Evolutionary conservation across 2,113 vertebrate species (phyloP).

Genomic region (Hucho hucho): DNA sequence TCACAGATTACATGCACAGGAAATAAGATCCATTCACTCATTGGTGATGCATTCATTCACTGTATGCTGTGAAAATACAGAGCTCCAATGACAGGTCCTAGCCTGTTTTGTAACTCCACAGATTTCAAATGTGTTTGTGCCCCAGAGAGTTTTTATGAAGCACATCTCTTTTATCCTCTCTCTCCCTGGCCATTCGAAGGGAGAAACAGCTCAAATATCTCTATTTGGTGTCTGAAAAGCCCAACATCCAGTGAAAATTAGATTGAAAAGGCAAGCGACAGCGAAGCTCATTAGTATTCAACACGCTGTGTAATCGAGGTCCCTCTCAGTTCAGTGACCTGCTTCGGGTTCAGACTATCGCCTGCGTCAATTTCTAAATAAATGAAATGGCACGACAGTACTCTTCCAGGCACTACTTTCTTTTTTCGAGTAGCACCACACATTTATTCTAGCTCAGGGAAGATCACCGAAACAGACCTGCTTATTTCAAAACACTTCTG

Average conservation of each 20-base stretch:
- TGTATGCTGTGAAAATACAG: too few relatives aligned
- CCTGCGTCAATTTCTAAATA: constrained; percentile 38
- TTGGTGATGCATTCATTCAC: not conserved
- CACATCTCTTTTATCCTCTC: not conserved
- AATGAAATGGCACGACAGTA: constrained; percentile 39
- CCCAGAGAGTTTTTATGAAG: too few relatives aligned
- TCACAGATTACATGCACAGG: constrained; percentile 62
- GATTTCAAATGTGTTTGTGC: too few relatives aligned
- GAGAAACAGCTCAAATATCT: constrained; percentile 29
- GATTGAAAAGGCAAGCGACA: constrained; percentile 38
- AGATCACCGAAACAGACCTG: constrained; percentile 33
- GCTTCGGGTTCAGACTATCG: constrained; percentile 42
- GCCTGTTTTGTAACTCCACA: too few relatives aligned
- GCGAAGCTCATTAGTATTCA: constrained; percentile 48
- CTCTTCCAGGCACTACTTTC: constrained; percentile 24
- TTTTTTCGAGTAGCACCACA: constrained; percentile 27
- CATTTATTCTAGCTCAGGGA: constrained; percentile 33
- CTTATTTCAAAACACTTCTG: constrained; percentile 49
- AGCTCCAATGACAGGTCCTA: constrained; percentile 28
- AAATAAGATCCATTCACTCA: constrained; percentile 8
- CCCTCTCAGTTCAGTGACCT: constrained; percentile 45
- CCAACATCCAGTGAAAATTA: constrained; percentile 52
- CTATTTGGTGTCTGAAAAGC: constrained; percentile 24
- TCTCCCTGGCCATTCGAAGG: constrained; percentile 3
- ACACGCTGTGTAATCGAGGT: constrained; percentile 40